These are phyloP conservation scores for Calephelis perditalis DNA, from an alignment of 2,888 invertebrate species.

Conservation along the genomic window DNA sequence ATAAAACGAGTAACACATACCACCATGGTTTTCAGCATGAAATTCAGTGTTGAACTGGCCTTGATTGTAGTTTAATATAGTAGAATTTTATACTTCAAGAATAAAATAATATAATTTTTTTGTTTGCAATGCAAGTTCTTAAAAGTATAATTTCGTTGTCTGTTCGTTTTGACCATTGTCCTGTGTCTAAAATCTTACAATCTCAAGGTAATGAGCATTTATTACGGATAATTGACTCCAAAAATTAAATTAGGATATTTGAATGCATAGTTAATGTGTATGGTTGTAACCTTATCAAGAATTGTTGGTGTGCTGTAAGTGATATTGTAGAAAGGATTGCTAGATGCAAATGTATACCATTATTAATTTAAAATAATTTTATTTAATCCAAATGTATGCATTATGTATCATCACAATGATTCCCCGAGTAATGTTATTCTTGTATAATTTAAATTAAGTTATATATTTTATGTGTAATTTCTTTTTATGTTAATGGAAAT, in stretches of 20 bases:
- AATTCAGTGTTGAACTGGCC: conserved; percentile 21
- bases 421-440: conserved; percentile 11
- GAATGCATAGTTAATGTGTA: conserved; percentile 57
- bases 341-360: conserved; percentile 54
- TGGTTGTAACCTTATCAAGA: conserved; percentile 58
- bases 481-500: background rate
- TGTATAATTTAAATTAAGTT: conserved; percentile 4
- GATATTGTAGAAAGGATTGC: conserved; percentile 35
- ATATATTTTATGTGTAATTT: conserved; percentile 9
- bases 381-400: conserved; percentile 33
- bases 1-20: conserved; percentile 30
- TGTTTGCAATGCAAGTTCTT: conserved; percentile 30
- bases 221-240: conserved; percentile 58
- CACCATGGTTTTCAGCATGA: conserved; percentile 24
- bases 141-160: conserved; percentile 13
- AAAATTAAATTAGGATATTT: conserved; percentile 60
- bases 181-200: conserved; percentile 48
- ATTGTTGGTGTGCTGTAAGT: conserved; percentile 48
- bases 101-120: conserved; percentile 33
- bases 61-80: conserved; percentile 19
- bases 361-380: conserved; percentile 49
- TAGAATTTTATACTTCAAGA: conserved; percentile 33
- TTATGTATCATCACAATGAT: conserved; percentile 29
- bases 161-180: conserved; percentile 28
- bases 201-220: conserved; percentile 50